These are phyloP conservation scores for Conchocele bisecta DNA, from an alignment of 2,888 invertebrate species.

Conservation along the genomic window DNA sequence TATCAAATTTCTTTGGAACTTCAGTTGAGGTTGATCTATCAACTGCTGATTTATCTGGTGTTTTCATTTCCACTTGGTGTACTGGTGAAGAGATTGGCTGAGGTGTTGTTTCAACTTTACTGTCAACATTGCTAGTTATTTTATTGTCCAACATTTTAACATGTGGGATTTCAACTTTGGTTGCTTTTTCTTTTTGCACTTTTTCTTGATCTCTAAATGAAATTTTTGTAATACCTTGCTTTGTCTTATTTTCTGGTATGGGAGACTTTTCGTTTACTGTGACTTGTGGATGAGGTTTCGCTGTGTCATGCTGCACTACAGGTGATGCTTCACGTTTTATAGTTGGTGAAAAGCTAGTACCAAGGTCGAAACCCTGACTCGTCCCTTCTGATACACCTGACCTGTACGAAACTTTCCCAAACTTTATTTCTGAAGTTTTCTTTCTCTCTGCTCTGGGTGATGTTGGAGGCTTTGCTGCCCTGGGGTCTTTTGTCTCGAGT, in stretches of 20 bases:
- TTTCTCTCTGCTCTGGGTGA: conserved; percentile 52
- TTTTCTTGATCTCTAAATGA: not conserved
- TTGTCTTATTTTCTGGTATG: not conserved
- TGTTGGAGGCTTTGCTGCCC: conserved; percentile 36
- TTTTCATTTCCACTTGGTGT: too few species aligned
- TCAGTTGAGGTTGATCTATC: too few species aligned
- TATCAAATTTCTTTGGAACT: conserved; percentile 20
- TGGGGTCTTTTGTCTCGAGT: not conserved
- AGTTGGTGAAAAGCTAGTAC: too few species aligned
- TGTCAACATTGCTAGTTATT: too few species aligned
- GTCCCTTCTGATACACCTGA: conserved; percentile 7
- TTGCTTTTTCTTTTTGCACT: not conserved
- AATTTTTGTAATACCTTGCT: conserved; percentile 7
- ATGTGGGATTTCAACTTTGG: not conserved
- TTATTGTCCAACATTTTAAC: too few species aligned
- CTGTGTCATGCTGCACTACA: too few species aligned
- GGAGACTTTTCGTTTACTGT: conserved; percentile 7
- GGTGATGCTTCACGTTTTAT: too few species aligned
- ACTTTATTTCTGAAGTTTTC: conserved; percentile 36
- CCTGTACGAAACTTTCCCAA: conserved; percentile 42
- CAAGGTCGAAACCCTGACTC: too few species aligned
- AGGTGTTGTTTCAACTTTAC: too few species aligned
- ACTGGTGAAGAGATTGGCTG: too few species aligned
- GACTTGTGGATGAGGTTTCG: too few species aligned
- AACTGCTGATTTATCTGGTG: too few species aligned